Conservation (phyloP, 2,797 vertebrate species). For the Enoplosus armatus region DNA sequence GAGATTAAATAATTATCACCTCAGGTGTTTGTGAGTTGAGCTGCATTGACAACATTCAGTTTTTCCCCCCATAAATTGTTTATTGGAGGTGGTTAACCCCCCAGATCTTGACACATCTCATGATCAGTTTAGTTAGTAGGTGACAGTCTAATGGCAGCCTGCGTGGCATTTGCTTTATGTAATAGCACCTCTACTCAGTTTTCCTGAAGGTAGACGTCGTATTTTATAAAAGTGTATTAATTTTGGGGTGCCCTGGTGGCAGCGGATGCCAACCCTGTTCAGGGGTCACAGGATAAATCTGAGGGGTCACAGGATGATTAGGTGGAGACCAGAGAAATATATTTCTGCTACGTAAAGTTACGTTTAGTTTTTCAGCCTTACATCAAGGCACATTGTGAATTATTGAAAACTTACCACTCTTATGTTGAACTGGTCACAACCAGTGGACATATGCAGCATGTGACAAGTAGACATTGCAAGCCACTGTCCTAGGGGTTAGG, state of each 20-base stretch:
- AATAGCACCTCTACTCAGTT: not conserved
- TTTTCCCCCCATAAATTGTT: not conserved
- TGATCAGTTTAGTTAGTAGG: not conserved
- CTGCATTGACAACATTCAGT: not conserved
- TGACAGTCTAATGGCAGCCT: not conserved
- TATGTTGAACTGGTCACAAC: not conserved
- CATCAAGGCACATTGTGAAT: too few species aligned
- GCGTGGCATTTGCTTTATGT: not conserved
- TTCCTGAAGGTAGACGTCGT: not conserved
- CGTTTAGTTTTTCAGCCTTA: not conserved
- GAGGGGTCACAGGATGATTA: not conserved
- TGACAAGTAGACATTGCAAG: not conserved
- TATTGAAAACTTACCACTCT: too few species aligned
- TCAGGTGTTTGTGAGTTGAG: constrained; percentile 16
- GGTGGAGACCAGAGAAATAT: not conserved
- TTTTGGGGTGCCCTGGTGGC: not conserved
- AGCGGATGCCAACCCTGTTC: too few species aligned
- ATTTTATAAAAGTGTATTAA: constrained; percentile 8
- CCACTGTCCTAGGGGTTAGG: not conserved
- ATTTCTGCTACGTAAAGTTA: not conserved
- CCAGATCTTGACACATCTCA: not conserved
- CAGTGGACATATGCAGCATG: not conserved
- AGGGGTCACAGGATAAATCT: not conserved
- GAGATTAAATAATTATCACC: constrained; percentile 20
- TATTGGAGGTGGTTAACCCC: not conserved